Conservation (phyloP, 2,113 vertebrate genomes). For the Scophthalmus maximus region DNA sequence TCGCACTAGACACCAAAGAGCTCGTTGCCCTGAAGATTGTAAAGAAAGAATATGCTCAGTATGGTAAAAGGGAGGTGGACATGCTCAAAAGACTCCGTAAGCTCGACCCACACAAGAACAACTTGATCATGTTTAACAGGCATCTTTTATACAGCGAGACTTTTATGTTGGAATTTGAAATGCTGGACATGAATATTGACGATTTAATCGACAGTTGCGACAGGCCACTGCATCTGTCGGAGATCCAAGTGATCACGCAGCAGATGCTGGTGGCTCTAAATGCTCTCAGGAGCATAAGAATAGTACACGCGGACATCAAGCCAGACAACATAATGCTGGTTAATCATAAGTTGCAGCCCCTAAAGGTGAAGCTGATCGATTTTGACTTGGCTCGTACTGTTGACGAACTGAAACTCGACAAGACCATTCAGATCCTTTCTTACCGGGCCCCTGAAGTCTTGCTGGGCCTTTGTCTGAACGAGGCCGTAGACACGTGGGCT, state of each 20-base stretch:
- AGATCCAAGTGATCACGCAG: neutral
- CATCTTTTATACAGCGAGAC: too few species aligned
- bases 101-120: neutral
- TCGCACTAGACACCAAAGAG: neutral
- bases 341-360: neutral
- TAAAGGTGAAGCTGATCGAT: conserved; percentile 7
- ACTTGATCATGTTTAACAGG: neutral
- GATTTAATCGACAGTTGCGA: accelerated
- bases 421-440: accelerated
- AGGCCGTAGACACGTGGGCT: conserved; percentile 4
- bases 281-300: neutral
- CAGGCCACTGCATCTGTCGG: neutral
- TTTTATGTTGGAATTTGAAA: neutral
- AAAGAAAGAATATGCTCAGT: accelerated
- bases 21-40: neutral
- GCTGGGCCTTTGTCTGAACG: neutral
- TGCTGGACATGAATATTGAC: conserved; percentile 2
- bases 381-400: neutral
- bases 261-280: conserved; percentile 1
- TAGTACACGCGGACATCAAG: neutral
- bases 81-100: neutral
- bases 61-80: neutral
- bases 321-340: conserved; percentile 14
- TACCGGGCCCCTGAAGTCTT: conserved; percentile 13
- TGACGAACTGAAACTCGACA: accelerated